Conservation (phyloP, 2,113 vertebrate genomes). For the Galbula dea region DNA sequence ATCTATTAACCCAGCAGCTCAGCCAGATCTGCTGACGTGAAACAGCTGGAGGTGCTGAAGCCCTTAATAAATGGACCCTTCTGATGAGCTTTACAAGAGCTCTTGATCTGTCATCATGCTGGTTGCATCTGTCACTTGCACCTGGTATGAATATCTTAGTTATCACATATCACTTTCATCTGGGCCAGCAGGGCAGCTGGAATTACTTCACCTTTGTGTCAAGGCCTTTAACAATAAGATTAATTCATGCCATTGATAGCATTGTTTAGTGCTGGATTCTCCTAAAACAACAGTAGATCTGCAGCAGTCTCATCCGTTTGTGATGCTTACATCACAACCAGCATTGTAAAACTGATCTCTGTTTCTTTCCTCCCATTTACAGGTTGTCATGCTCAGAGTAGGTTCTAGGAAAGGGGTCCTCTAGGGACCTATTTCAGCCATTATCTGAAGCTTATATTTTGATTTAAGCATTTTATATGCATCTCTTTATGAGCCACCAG, state of each 20-base stretch:
- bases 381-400: background rate
- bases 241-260: background rate
- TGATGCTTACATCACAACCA: background rate
- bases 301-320: fast-evolving
- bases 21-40: conserved; percentile 12
- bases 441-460: background rate
- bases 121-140: conserved; percentile 63
- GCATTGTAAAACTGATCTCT: background rate
- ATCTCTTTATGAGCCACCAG: background rate
- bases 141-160: conserved; percentile 58
- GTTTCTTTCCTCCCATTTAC: background rate
- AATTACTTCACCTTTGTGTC: conserved; percentile 31
- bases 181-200: conserved; percentile 26
- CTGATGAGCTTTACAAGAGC: conserved; percentile 63
- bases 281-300: background rate
- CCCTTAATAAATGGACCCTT: conserved; percentile 58
- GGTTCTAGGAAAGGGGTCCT: background rate
- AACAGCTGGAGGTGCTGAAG: conserved; percentile 65
- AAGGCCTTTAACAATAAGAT: conserved; percentile 1
- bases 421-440: background rate
- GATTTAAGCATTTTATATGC: background rate
- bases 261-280: background rate
- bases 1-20: conserved; percentile 47
- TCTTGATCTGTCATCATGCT: conserved; percentile 54
- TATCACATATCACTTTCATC: conserved; percentile 44